Evolutionary conservation across 2,888 invertebrate species (phyloP).

Genomic region (Napeogenes inachia): DNA sequence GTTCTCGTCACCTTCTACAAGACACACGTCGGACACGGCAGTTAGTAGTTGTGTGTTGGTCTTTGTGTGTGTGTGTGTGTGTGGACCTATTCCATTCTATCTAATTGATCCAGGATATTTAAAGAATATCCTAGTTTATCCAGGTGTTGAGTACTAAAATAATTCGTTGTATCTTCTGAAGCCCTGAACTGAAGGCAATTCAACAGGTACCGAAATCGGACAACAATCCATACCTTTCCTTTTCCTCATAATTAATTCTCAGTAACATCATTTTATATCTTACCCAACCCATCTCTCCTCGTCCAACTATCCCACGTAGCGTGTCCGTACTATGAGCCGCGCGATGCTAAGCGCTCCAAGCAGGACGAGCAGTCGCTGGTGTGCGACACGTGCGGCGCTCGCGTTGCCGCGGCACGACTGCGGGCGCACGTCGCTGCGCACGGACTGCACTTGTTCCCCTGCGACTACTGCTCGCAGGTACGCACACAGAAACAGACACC

Average conservation of each 20-base stretch:
- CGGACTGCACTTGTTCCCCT: constrained; percentile 50
- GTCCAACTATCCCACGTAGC: constrained; percentile 37
- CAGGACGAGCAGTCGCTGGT: constrained; percentile 43
- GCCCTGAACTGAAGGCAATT: no score
- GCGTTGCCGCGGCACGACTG: constrained; percentile 48
- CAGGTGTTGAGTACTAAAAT: no score
- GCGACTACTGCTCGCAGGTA: constrained; percentile 59
- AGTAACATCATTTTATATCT: no score
- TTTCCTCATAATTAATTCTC: no score
- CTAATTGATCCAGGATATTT: no score
- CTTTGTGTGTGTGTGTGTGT: background rate
- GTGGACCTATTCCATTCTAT: background rate
- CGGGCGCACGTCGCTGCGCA: constrained; percentile 53
- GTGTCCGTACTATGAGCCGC: constrained; percentile 68
- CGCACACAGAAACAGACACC: constrained; percentile 25
- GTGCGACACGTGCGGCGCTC: constrained; percentile 63
- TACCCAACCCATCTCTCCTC: no score
- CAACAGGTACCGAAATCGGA: no score
- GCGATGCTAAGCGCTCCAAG: constrained; percentile 54
- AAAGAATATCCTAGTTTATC: no score
- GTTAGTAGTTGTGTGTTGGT: constrained; percentile 42
- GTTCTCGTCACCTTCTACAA: constrained; percentile 68
- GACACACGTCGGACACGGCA: constrained; percentile 68
- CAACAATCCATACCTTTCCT: no score
- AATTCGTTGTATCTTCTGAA: no score